phyloP scores from a whole-genome alignment of 2,888 invertebrate species.

The Hymenopus coronatus region DNA sequence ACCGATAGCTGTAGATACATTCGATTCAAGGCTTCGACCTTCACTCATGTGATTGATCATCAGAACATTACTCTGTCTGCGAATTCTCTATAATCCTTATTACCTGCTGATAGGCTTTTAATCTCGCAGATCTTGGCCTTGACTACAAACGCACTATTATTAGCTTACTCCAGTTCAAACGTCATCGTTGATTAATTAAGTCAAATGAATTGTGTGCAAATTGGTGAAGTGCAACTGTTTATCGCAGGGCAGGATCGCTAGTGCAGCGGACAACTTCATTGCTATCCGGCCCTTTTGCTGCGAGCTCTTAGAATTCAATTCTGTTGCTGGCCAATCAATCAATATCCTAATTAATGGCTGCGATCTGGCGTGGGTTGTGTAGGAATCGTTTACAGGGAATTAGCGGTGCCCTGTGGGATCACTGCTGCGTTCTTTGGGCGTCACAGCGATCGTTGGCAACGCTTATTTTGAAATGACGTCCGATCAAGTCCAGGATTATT shows the following conservation, averaged over 20 bases:
- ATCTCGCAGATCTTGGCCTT: neutral
- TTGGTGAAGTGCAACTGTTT: neutral
- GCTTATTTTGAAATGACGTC: neutral
- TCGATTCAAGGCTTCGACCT: neutral
- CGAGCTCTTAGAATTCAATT: neutral
- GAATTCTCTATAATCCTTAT: neutral
- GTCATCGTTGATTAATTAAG: conserved; percentile 2
- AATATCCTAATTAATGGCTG: neutral
- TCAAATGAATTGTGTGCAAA: conserved; percentile 1
- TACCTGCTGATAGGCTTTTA: neutral
- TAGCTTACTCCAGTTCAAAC: neutral
- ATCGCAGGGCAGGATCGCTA: neutral
- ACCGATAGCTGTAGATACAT: neutral
- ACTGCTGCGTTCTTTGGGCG: neutral
- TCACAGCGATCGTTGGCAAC: neutral
- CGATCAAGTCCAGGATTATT: neutral
- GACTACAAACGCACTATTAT: neutral
- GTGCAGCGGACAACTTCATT: neutral
- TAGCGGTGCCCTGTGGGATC: neutral
- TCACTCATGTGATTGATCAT: neutral
- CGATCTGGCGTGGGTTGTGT: neutral
- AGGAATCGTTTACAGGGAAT: neutral
- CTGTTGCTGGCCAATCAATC: neutral
- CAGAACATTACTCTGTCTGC: neutral
- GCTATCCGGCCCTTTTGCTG: neutral